These are phyloP conservation scores for Intellagama lesueurii DNA, from an alignment of 2,797 vertebrate genomes.

Conservation along the genomic window DNA sequence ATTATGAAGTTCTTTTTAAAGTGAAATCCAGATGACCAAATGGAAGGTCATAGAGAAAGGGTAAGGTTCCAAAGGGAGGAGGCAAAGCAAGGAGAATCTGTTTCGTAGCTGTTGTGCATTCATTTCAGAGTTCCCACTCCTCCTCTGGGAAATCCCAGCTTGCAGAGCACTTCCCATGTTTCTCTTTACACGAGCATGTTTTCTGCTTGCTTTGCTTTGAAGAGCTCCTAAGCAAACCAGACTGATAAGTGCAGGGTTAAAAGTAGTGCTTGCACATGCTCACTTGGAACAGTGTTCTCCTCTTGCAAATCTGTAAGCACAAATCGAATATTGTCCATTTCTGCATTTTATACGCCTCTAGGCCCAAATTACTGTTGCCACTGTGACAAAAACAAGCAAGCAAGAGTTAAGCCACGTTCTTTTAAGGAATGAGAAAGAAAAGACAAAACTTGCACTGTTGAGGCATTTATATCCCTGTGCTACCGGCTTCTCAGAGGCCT, in stretches of 20 bases:
- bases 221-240: background rate
- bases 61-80: background rate
- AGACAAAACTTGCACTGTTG: background rate
- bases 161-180: background rate
- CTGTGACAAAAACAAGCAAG: background rate
- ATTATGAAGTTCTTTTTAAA: background rate
- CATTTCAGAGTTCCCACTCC: background rate
- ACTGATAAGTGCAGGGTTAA: background rate
- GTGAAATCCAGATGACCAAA: background rate
- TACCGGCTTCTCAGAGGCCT: slow-evolving; percentile 25
- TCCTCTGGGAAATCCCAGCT: background rate
- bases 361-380: background rate
- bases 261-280: background rate
- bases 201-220: background rate
- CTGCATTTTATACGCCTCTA: background rate
- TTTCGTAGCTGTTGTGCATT: background rate
- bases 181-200: background rate
- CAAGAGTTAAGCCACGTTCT: background rate
- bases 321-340: background rate
- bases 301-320: background rate
- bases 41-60: background rate
- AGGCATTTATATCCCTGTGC: slow-evolving; percentile 17
- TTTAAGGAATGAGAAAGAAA: background rate
- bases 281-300: too few relatives aligned
- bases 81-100: background rate